Conservation (phyloP, 2,113 vertebrate species). For the Fulica atra region DNA sequence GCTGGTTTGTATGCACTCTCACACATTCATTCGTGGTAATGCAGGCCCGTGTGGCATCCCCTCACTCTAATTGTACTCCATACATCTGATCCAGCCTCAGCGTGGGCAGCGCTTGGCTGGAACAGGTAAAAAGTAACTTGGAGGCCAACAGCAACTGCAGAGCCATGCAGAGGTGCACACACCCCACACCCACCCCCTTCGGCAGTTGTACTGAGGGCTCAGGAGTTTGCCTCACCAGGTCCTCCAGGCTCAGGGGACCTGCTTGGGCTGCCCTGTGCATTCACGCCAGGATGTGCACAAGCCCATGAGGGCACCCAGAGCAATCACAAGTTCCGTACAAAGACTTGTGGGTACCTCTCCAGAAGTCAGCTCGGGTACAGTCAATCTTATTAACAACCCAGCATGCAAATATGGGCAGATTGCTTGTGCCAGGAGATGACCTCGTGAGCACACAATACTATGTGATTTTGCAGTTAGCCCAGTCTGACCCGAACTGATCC, state of each 20-base stretch:
- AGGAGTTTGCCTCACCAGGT: not conserved
- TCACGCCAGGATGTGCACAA: not conserved
- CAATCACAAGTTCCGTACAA: not conserved
- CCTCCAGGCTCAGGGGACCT: not conserved
- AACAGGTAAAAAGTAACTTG: not conserved
- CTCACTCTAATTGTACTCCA: not conserved
- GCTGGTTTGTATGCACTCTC: not conserved
- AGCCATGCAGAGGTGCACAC: not conserved
- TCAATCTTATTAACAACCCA: not conserved
- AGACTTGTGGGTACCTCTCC: not conserved
- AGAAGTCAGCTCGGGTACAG: not conserved
- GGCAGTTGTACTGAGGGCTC: accelerated
- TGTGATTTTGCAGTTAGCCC: not conserved
- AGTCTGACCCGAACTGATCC: not conserved
- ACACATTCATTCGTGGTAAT: not conserved
- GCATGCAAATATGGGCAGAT: not conserved
- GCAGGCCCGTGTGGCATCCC: not conserved
- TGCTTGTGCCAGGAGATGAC: not conserved
- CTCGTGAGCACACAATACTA: not conserved
- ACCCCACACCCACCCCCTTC: not conserved
- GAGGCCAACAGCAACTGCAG: not conserved
- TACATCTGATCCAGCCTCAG: not conserved
- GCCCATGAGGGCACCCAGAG: not conserved
- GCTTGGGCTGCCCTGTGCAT: not conserved
- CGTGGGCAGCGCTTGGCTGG: not conserved